These are phyloP conservation scores for Andrena bucephala DNA, from an alignment of 2,888 invertebrate genomes.

Conservation along the genomic window DNA sequence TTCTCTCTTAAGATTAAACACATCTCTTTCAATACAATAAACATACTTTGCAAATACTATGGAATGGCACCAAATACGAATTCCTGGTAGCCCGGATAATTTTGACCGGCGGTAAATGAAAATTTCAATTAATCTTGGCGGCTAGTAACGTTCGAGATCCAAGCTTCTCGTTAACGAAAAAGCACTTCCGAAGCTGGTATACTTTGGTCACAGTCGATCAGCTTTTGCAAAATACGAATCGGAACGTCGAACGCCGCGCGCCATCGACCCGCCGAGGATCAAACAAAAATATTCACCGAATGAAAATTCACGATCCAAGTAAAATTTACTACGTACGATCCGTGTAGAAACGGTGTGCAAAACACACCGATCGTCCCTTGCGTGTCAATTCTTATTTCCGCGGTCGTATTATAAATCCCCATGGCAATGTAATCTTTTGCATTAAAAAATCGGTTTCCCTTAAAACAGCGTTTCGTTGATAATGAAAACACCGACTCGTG, in stretches of 20 bases:
- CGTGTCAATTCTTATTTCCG: slow-evolving; percentile 58
- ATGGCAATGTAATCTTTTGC: slow-evolving; percentile 27
- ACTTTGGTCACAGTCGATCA: neutral
- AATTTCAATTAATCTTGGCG: slow-evolving; percentile 10
- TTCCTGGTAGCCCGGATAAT: neutral
- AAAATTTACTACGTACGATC: slow-evolving; percentile 14
- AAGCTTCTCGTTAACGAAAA: neutral
- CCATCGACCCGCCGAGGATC: neutral
- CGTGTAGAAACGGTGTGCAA: slow-evolving; percentile 54
- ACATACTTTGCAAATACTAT: neutral
- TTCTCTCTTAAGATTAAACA: neutral
- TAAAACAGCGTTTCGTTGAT: slow-evolving; percentile 17
- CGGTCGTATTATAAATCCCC: slow-evolving; percentile 37
- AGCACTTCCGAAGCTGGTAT: slow-evolving; percentile 5
- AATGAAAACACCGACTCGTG: slow-evolving; percentile 42
- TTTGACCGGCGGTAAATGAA: neutral
- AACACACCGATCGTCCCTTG: slow-evolving; percentile 58
- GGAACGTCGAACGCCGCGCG: neutral
- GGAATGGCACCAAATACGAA: neutral
- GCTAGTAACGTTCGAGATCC: neutral
- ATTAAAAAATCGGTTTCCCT: slow-evolving; percentile 33
- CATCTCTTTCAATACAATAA: neutral
- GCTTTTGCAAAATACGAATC: slow-evolving; percentile 18
- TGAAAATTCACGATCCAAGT: slow-evolving; percentile 1
- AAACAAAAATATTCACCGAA: slow-evolving; percentile 8